Base-by-base conservation (phyloP, 2,797 vertebrate genomes). In the Malacoctenus gilli region DNA sequence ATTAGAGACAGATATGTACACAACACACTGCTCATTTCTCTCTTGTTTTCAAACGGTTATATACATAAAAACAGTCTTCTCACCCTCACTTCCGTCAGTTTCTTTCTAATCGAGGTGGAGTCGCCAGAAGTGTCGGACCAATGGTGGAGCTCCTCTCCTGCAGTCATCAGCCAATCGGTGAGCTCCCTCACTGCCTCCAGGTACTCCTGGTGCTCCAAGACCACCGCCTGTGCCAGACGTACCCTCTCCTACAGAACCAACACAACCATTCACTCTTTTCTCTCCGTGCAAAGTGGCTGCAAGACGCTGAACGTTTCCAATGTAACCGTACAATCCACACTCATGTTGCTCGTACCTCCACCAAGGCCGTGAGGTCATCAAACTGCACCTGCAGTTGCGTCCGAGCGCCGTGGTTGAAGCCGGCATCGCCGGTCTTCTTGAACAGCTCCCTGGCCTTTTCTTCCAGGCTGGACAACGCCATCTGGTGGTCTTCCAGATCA, bases 91-190 rank as follows among this genome's bases (percentile, higher is more conserved):
- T 95, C 95, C 46, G 87, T 73, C 62, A 98, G 71, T 66, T 95
- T 98, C 79, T 90, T 95, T 85, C 94, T 91, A 60, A 94, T 83
- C 8, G 92, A 87, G 22, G 89, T n/a, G 5, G 92, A 90, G 69
- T 98, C 95, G 77, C 95, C 96, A 9, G 94, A 94, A 22, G 89
- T 57, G 52, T 98, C 97, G 1, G 95, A 94, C 95, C 97, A 99
- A 32, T 94, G 93, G 35, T 99, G 95, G 11, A 99, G 92, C 83
- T 99, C 96, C 82, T 98, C 96, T 73, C 95, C 96, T 16, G 94
- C 95, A 19, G 92, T 96, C 79, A 96, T 93, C 32, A 99, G 93
- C 97, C 97, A 99, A 65, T 98, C 96, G 0, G 94, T 95, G 84
- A 97, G 95, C 80, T 98, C 96, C 64, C 95, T 92, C 21, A 98